Evolutionary conservation across 2,113 vertebrate species (phyloP).

Genomic region (Oryzias woworae): DNA sequence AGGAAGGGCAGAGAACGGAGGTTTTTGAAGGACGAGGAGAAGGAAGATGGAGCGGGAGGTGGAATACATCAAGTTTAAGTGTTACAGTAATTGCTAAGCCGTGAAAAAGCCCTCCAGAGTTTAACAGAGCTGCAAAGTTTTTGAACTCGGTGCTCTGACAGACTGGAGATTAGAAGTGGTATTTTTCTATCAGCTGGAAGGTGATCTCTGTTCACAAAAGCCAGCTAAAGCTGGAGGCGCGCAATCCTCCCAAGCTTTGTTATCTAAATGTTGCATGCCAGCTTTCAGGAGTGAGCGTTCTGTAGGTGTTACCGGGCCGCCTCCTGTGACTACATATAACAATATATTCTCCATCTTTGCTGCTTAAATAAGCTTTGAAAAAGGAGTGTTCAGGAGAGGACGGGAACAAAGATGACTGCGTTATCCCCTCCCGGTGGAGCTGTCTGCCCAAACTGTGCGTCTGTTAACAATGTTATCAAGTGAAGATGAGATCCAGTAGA

Average conservation of each 20-base stretch:
- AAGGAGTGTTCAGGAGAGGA: conserved; percentile 18
- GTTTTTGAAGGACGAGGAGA: conserved; percentile 51
- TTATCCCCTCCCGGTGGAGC: conserved; percentile 45
- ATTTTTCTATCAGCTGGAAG: conserved; percentile 30
- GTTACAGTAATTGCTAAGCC: conserved; percentile 52
- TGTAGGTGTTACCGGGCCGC: conserved; percentile 20
- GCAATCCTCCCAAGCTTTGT: conserved; percentile 1
- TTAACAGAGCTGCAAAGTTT: conserved; percentile 34
- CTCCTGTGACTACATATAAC: conserved; percentile 36
- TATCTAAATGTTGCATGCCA: not conserved
- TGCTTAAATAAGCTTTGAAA: conserved; percentile 35
- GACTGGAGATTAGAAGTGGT: conserved; percentile 11
- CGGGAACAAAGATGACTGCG: conserved; percentile 42
- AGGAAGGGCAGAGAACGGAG: conserved; percentile 35
- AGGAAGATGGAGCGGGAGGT: conserved; percentile 39
- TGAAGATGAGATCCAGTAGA: conserved; percentile 50
- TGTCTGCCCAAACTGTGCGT: conserved; percentile 53
- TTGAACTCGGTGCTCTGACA: conserved; percentile 20
- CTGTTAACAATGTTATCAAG: conserved; percentile 47
- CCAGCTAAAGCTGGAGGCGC: conserved; percentile 3
- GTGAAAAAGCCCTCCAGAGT: conserved; percentile 50
- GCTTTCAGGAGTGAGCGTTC: conserved; percentile 4
- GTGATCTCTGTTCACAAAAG: conserved; percentile 17
- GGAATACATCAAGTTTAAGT: conserved; percentile 56
- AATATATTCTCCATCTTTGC: conserved; percentile 24